Evolutionary conservation across 2,888 invertebrate species (phyloP), one percentile per base, ranked within the genome.

Genomic region (Scaptomyza tumidula): DNA sequence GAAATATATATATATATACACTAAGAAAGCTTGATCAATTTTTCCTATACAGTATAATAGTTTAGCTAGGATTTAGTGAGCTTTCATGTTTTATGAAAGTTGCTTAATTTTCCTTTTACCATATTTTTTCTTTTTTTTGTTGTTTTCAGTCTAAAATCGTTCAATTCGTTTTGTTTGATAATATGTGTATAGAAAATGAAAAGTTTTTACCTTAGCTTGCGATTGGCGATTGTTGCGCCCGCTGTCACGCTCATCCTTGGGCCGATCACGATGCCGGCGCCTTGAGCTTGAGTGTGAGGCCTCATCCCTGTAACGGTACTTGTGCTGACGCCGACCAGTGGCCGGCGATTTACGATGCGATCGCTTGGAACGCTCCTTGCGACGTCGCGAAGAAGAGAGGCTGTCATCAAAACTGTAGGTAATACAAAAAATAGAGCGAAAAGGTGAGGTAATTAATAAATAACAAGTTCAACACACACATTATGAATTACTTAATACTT

Each of bases 291-390:
- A 92, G 71, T 92, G 90, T 41, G 92, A 92, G 60, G 91, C 87
- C 70, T 91, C 91, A 74, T 91, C 90, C 89, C 91, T 91, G 84
- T 93, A 92, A 78, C 94, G 93, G 88, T 94, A 93, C 66, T 94
- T 93, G 91, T 96, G 95, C 89, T 95, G 94, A 89, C 96, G 95
- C 80, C 96, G 94, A 90, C 95, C 95, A 90, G 95, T 95, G 84
- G 95, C 95, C 71, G 95, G 95, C 75, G 96, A 96, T 79, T 97
- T 96, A 91, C 97, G 95, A 81, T 96, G 95, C 89, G 96, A 96
- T 85, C 97, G 95, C 93, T 97, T 97, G 92, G 96, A 97, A 80
- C 97, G 95, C 89, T 96, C 94, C 95, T 96, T 93, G 94, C 96
- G 93, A 93, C 96, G 91, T 94, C 96, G 92, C 69, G 83, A 75